Evolutionary conservation across 2,113 vertebrate genomes (phyloP), one percentile per base, ranked within the genome.

Genomic region (Podilymbus podiceps): DNA sequence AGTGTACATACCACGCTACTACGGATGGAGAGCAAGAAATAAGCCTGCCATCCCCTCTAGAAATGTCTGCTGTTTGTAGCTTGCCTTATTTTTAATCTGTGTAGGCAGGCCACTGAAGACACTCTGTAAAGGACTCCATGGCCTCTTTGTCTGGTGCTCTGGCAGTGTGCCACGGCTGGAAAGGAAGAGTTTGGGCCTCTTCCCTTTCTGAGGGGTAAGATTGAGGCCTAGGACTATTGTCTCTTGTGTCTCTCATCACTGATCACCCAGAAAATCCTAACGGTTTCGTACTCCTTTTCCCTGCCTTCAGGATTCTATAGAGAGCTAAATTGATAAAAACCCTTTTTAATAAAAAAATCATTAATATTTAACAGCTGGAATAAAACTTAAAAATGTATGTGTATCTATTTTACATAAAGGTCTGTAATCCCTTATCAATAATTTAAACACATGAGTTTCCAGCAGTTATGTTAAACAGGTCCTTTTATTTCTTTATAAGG

Each of bases 291-390:
- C 15, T 58, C 8, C 8, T 76, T 80, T 90, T 87, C 27, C 35
- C 60, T 86, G 53, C 47, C 59, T 77, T 67, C 63, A 49, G 42
- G 55, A 62, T 15, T 85, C 53, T 74, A 12, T 77, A 88, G 80
- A 83, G 22, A 80, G 44, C 12, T 91, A 93, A 83, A 88, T 47
- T 94, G 85, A 91, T 38, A 85, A 90, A 85, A 85, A 90, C 16
- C 25, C 30, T 76, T 93, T 56, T 89, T 93, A 91, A 91, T 90
- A 73, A 72, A 71, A 55, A 78, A 72, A 56, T 50, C n/a, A 88
- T 81, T 68, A 82, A 90, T 89, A 93, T 88, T 94, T 94, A 80
- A 74, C 47, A 2, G 1, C 25, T 72, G 24, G 40, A 90, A 95
- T 92, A 86, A 92, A 86, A 73, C 27, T 80, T 90, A 47, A 46